Evolutionary conservation across 2,888 invertebrate species (phyloP).

Genomic region (Cephonodes hylas): DNA sequence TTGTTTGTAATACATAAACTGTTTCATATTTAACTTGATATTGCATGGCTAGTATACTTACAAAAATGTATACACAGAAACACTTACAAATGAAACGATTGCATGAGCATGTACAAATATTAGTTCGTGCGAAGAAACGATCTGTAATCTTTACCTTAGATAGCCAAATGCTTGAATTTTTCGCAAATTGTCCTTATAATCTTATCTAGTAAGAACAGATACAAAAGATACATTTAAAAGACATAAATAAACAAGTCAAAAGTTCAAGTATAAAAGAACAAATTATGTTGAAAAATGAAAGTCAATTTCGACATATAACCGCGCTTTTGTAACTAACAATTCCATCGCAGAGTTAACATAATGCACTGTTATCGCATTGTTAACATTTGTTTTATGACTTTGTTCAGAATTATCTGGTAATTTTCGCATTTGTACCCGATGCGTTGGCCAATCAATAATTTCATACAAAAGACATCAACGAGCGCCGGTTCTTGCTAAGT

Average conservation of each 20-base stretch:
- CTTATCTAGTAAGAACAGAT: no score
- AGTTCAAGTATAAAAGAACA: neutral
- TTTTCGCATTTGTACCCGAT: neutral
- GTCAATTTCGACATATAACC: neutral
- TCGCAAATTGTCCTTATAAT: no score
- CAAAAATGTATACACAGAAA: no score
- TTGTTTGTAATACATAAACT: no score
- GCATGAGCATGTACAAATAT: no score
- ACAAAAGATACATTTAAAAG: neutral
- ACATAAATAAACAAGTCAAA: neutral
- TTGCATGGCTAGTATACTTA: no score
- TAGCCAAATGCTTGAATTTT: no score
- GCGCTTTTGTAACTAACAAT: neutral
- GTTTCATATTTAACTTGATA: no score
- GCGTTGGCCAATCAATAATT: constrained; percentile 17
- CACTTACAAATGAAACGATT: no score
- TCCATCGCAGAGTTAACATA: neutral
- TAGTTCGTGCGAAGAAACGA: no score
- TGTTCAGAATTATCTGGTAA: neutral
- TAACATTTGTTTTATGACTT: neutral
- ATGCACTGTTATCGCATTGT: neutral
- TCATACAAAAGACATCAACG: constrained; percentile 56
- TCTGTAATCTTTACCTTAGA: no score
- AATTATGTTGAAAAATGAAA: neutral
- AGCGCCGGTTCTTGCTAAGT: constrained; percentile 12